Conservation (phyloP, 2,888 invertebrate genomes). For the Aporophyla lueneburgensis region DNA sequence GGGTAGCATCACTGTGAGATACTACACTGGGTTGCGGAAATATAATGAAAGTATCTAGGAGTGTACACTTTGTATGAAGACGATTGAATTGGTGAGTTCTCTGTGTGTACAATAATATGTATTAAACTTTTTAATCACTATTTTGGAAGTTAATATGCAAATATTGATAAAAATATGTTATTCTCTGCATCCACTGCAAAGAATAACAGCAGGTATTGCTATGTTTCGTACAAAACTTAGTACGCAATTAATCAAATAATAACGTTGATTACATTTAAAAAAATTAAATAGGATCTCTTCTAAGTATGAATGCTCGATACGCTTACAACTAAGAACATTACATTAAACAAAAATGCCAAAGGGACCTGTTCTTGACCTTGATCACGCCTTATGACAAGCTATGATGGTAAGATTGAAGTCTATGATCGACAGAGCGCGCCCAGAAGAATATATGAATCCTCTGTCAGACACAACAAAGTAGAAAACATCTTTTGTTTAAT, state of each 20-base stretch:
- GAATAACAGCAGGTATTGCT: not conserved
- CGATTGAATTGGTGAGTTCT: not conserved
- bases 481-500: slow-evolving; percentile 2
- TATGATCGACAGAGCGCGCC: too few species aligned
- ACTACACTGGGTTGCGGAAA: slow-evolving; percentile 40
- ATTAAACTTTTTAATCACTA: not conserved
- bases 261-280: too few species aligned
- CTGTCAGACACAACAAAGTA: slow-evolving; percentile 2
- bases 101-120: not conserved
- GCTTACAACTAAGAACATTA: too few species aligned
- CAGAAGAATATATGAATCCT: not conserved
- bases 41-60: slow-evolving; percentile 61
- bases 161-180: not conserved
- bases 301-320: too few species aligned
- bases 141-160: not conserved
- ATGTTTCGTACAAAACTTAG: not conserved
- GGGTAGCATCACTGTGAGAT: slow-evolving; percentile 78
- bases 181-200: not conserved
- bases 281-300: not conserved
- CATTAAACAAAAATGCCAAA: too few species aligned
- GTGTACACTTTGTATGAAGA: not conserved
- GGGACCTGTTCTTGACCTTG: too few species aligned
- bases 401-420: too few species aligned
- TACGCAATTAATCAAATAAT: too few species aligned
- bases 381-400: too few species aligned